Evolutionary conservation across 2,113 vertebrate genomes (phyloP).

Genomic region (Fukomys damarensis): DNA sequence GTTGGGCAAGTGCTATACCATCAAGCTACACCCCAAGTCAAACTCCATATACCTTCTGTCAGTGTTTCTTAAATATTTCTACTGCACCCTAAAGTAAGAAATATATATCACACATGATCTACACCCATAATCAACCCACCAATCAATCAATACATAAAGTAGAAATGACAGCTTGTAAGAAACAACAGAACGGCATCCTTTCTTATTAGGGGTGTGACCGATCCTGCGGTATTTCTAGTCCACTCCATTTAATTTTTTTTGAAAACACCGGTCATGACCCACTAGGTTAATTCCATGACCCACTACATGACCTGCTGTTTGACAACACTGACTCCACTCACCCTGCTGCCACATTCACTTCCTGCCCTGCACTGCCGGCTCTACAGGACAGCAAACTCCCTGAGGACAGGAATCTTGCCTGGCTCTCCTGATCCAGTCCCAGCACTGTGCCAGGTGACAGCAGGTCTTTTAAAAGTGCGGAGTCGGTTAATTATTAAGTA

Average conservation of each 20-base stretch:
- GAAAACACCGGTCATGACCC: conserved; percentile 49
- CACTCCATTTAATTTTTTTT: conserved; percentile 61
- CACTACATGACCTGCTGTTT: conserved; percentile 7
- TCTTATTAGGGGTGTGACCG: not conserved
- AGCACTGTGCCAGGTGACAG: not conserved
- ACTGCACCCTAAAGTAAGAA: not conserved
- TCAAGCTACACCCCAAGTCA: not conserved
- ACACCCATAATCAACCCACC: not conserved
- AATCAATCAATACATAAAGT: not conserved
- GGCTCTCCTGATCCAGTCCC: not conserved
- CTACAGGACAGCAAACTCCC: not conserved
- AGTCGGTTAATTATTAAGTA: not conserved
- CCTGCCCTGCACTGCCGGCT: fast-evolving
- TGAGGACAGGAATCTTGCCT: not conserved
- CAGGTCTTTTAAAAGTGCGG: not conserved
- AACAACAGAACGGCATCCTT: not conserved
- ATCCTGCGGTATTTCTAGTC: conserved; percentile 50
- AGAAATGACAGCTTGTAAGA: conserved; percentile 17
- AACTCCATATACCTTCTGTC: not conserved
- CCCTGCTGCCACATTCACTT: not conserved
- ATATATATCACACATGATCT: not conserved
- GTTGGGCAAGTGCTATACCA: not conserved
- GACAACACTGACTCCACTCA: conserved; percentile 13
- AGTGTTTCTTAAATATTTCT: conserved; percentile 25
- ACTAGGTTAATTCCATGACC: conserved; percentile 75